phyloP scores from a whole-genome alignment of 2,888 invertebrate species.

The Pristionchus japonicus region DNA sequence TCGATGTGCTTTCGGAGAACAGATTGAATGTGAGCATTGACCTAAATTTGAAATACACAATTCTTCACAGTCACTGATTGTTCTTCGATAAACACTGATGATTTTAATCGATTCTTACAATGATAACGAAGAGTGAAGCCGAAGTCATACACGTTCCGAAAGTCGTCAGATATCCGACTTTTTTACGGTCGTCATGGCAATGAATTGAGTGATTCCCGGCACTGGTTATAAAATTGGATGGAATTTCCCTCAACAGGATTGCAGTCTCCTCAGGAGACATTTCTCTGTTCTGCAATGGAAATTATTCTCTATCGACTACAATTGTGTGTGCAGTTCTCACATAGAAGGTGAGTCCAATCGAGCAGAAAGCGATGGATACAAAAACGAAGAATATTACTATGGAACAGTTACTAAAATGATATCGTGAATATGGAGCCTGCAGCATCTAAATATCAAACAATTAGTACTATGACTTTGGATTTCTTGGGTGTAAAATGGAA shows the following conservation, averaged over 20 bases:
- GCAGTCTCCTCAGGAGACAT: background rate
- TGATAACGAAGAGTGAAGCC: background rate
- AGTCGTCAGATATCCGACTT: background rate
- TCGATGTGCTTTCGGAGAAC: background rate
- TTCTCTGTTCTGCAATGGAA: background rate
- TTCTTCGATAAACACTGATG: no score
- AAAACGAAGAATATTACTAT: background rate
- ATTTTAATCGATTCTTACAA: background rate
- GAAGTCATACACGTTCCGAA: background rate
- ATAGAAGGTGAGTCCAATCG: background rate
- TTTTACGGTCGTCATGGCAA: background rate
- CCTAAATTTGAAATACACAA: background rate
- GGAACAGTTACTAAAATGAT: background rate
- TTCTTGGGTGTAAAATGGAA: no score
- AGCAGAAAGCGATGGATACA: background rate
- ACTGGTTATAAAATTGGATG: background rate
- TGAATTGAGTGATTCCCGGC: background rate
- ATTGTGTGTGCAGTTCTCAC: background rate
- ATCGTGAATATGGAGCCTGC: background rate
- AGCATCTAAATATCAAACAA: background rate
- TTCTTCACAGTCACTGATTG: background rate
- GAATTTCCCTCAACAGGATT: background rate
- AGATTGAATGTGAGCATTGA: background rate
- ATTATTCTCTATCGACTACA: background rate
- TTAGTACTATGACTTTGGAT: no score